Evolutionary conservation across 2,113 vertebrate genomes (phyloP).

Genomic region (Engystomops pustulosus): DNA sequence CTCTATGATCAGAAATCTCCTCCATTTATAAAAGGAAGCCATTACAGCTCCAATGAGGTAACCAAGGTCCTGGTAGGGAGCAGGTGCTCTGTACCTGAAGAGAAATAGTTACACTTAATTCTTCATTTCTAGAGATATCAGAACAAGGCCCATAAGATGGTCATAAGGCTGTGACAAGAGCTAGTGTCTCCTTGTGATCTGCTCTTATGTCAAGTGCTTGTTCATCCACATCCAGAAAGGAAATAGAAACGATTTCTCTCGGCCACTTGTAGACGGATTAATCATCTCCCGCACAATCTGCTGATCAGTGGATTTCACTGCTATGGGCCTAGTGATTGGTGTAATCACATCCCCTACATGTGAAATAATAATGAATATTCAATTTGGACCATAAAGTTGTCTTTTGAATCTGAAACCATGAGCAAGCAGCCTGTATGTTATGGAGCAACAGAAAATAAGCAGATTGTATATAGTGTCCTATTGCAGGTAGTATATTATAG

Average conservation of each 20-base stretch:
- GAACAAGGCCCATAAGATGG: not conserved
- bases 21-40: not conserved
- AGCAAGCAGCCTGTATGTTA: too few species aligned
- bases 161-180: not conserved
- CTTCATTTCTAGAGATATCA: not conserved
- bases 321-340: not conserved
- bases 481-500: too few species aligned
- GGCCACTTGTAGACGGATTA: not conserved
- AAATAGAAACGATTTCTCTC: not conserved
- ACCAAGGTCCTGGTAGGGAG: not conserved
- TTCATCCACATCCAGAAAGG: not conserved
- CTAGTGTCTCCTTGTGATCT: not conserved
- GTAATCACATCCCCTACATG: too few species aligned
- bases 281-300: not conserved
- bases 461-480: too few species aligned
- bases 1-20: not conserved
- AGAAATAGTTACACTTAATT: not conserved
- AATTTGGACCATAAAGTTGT: too few species aligned
- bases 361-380: not conserved
- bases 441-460: too few species aligned
- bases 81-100: not conserved
- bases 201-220: not conserved
- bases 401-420: too few species aligned
- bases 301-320: not conserved
- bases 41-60: not conserved